These are phyloP conservation scores for Nematopogon swammerdamellus DNA, from an alignment of 2,888 invertebrate genomes.

Conservation along the genomic window DNA sequence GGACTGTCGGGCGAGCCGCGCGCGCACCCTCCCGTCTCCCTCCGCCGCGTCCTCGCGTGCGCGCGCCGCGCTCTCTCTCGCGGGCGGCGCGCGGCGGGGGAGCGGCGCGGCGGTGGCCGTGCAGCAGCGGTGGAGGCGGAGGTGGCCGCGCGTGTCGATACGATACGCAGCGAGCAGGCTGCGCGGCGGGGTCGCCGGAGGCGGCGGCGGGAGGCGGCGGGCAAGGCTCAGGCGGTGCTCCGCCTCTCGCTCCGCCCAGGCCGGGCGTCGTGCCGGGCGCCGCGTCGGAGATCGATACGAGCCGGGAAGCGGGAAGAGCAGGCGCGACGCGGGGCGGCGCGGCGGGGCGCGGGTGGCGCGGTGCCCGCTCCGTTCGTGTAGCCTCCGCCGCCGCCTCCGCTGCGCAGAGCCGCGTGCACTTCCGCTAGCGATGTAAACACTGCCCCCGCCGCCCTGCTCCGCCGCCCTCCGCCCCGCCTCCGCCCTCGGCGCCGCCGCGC, in stretches of 20 bases:
- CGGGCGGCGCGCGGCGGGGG: not conserved
- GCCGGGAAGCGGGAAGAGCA: slow-evolving; percentile 8
- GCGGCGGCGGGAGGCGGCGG: slow-evolving; percentile 43
- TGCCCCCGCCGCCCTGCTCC: slow-evolving; percentile 44
- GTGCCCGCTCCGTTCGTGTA: too few relatives aligned
- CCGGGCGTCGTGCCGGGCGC: slow-evolving; percentile 7
- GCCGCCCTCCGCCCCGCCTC: slow-evolving; percentile 10
- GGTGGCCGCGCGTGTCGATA: slow-evolving; percentile 1
- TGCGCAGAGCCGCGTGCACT: slow-evolving; percentile 49
- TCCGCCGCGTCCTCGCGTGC: slow-evolving; percentile 18
- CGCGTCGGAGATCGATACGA: not conserved
- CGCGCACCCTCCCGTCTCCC: slow-evolving; percentile 22
- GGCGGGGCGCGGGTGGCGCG: slow-evolving; percentile 5
- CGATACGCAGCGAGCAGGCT: not conserved
- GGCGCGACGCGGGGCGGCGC: not conserved
- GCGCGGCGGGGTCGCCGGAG: slow-evolving; percentile 22
- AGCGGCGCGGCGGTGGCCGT: not conserved
- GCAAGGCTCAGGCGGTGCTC: slow-evolving; percentile 43
- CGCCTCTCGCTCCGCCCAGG: slow-evolving; percentile 15
- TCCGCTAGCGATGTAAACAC: slow-evolving; percentile 43
- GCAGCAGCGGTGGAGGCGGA: slow-evolving; percentile 2
- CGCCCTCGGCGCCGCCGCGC: slow-evolving; percentile 5
- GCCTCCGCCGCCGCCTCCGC: slow-evolving; percentile 25
- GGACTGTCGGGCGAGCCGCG: slow-evolving; percentile 22
- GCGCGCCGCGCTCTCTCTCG: slow-evolving; percentile 4